These are phyloP conservation scores for Erpobdella octoculata DNA, from an alignment of 2,888 invertebrate species.

Conservation along the genomic window DNA sequence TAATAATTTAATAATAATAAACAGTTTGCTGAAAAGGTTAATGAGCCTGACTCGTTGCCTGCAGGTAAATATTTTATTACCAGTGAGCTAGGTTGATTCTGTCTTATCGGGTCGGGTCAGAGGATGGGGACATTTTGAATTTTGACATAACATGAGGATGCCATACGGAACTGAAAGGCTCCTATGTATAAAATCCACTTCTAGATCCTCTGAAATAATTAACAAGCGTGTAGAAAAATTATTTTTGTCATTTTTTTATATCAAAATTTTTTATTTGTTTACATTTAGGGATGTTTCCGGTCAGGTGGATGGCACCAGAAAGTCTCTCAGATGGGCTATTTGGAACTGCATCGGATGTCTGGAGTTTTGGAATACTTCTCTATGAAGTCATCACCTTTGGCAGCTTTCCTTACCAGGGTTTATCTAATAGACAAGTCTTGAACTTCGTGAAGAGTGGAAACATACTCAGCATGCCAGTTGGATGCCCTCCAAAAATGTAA, in stretches of 20 bases:
- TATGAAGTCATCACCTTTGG: slow-evolving; percentile 80
- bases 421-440: slow-evolving; percentile 72
- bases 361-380: slow-evolving; percentile 79
- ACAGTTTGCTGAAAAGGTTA: too few species aligned
- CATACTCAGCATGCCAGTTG: slow-evolving; percentile 67
- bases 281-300: slow-evolving; percentile 67
- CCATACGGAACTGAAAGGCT: too few species aligned
- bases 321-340: slow-evolving; percentile 73
- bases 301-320: slow-evolving; percentile 89
- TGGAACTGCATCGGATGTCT: slow-evolving; percentile 79
- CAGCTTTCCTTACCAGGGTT: slow-evolving; percentile 73
- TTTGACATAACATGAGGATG: too few species aligned
- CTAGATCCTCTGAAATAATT: too few species aligned
- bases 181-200: too few species aligned
- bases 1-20: too few species aligned
- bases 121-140: too few species aligned
- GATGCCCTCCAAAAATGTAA: slow-evolving; percentile 70
- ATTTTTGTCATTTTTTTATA: background rate
- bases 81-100: too few species aligned
- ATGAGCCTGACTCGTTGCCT: too few species aligned
- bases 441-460: slow-evolving; percentile 71
- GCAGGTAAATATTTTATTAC: too few species aligned
- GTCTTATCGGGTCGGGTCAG: too few species aligned
- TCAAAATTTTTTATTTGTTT: background rate
- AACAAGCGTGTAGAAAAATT: too few species aligned